A percentile compares a stretch with the other conserved stretches of the same genome.
Evolutionary conservation across 1,140 invertebrate genomes (phyloP).

Genomic region (Ditylenchus dipsaci): DNA sequence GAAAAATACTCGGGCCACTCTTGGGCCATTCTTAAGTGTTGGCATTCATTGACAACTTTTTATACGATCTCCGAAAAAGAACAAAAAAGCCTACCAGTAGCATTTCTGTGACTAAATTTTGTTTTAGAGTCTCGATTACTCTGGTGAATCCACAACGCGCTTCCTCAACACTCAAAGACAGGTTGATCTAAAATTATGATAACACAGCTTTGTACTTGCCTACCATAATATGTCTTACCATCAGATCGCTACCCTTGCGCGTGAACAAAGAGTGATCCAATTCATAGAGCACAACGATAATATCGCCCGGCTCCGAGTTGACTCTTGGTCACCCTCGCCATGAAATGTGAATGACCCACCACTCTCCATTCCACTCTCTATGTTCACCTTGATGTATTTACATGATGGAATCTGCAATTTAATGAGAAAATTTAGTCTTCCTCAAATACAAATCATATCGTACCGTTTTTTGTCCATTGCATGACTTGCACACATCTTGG

Average conservation of each 20-base stretch:
- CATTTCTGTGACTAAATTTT: constrained; percentile 80
- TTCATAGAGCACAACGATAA: constrained; percentile 94
- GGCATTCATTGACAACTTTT: too few species aligned
- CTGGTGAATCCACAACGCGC: constrained; percentile 92
- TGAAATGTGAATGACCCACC: constrained; percentile 89
- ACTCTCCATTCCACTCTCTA: constrained; percentile 91
- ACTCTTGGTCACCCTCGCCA: constrained; percentile 88
- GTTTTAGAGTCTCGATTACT: constrained; percentile 79
- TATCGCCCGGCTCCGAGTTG: constrained; percentile 82
- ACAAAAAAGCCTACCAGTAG: constrained; percentile 59
- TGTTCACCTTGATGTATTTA: constrained; percentile 92
- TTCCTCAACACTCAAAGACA: constrained; percentile 77
- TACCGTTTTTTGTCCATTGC: constrained; percentile 83
- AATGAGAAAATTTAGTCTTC: constrained; percentile 2
- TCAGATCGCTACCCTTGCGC: constrained; percentile 77
- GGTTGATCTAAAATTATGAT: constrained; percentile 75
- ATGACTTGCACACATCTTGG: constrained; percentile 84
- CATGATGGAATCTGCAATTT: constrained; percentile 65
- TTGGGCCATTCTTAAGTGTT: too few species aligned
- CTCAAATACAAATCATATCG: background rate
- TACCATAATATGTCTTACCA: too few species aligned
- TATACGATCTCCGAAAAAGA: too few species aligned
- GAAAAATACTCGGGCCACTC: too few species aligned
- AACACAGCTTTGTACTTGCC: too few species aligned
- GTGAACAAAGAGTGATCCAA: constrained; percentile 77